A percentile compares a stretch with the other conserved stretches of the same genome.
phyloP scores from a whole-genome alignment of 2,113 vertebrate species.

The Dermatemys mawii region DNA sequence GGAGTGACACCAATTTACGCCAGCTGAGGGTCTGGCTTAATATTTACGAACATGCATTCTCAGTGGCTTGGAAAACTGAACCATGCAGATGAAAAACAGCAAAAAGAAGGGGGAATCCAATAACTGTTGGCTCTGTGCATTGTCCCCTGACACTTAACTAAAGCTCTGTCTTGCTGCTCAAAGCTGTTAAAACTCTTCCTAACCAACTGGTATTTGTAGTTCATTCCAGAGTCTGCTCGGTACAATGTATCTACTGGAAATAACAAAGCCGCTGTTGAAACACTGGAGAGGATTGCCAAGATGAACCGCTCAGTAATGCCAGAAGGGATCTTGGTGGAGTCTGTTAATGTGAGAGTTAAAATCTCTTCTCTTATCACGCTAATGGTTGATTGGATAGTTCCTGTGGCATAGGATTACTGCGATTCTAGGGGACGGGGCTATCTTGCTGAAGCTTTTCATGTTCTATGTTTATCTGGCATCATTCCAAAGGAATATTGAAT shows the following conservation, averaged over 20 bases:
- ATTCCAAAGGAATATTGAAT: background rate
- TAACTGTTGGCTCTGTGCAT: background rate
- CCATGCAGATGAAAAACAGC: background rate
- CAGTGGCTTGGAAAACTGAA: background rate
- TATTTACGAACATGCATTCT: background rate
- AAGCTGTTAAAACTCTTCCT: background rate
- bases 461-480: background rate
- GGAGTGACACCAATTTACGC: background rate
- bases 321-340: constrained; percentile 83
- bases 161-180: background rate
- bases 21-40: background rate
- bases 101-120: background rate
- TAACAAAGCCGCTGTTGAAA: constrained; percentile 76
- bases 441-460: accelerated
- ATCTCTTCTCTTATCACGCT: no score
- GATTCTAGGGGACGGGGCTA: accelerated
- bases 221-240: constrained; percentile 93
- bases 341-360: constrained; percentile 72
- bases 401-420: accelerated
- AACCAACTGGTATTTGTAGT: constrained; percentile 69
- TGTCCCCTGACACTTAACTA: background rate
- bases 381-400: background rate
- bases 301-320: constrained; percentile 84
- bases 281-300: constrained; percentile 83
- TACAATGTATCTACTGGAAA: constrained; percentile 90